Conservation (phyloP, 2,888 invertebrate species). For the Carpatolechia fugitivella region DNA sequence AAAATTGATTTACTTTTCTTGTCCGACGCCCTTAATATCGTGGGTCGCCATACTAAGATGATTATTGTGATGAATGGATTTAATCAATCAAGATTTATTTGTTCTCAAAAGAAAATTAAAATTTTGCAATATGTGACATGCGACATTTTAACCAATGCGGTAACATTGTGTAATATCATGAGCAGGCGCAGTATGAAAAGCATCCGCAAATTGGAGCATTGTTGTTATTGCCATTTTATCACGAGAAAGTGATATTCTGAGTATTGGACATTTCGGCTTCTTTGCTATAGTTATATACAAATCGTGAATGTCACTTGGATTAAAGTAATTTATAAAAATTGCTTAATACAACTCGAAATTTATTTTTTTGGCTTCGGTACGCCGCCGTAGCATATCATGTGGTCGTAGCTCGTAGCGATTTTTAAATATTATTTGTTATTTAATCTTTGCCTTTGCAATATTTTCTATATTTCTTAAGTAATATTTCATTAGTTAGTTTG, state of each 20-base stretch:
- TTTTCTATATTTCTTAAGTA: no score
- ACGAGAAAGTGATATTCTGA: neutral
- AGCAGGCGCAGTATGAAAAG: neutral
- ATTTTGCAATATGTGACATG: neutral
- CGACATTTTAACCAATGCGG: neutral
- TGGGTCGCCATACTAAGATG: no score
- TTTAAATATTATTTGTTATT: no score
- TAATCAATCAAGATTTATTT: neutral
- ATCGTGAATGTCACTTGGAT: neutral
- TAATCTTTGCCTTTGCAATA: no score
- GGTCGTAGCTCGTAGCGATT: no score
- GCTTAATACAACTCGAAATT: neutral
- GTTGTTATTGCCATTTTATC: neutral
- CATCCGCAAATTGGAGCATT: neutral
- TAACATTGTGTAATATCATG: neutral
- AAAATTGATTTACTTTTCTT: no score
- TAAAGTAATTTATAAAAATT: neutral
- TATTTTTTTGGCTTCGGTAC: no score
- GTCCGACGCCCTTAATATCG: no score
- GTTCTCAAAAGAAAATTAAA: neutral
- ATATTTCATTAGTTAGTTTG: no score
- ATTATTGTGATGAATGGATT: no score
- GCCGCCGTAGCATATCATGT: no score
- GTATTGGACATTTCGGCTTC: neutral
- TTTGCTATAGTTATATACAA: neutral